Conservation (phyloP, 2,113 vertebrate species). For the Cheirogaleus medius region DNA sequence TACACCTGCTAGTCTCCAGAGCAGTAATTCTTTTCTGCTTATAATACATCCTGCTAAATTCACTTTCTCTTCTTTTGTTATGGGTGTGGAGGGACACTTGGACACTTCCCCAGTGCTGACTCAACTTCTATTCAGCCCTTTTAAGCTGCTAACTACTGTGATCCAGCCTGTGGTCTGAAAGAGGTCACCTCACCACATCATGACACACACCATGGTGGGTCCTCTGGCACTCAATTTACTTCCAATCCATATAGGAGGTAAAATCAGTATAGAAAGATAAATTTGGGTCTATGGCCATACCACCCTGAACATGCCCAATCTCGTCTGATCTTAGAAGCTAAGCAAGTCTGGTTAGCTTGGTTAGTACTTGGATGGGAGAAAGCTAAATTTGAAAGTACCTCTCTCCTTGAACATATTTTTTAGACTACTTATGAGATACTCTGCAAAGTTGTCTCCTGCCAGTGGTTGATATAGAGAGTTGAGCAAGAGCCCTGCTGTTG, state of each 20-base stretch:
- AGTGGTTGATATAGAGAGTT: not conserved
- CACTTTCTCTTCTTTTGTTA: not conserved
- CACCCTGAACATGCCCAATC: too few relatives aligned
- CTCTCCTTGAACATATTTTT: not conserved
- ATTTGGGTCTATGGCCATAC: not conserved
- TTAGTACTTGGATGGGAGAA: not conserved
- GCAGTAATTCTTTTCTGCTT: not conserved
- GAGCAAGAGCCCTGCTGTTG: not conserved
- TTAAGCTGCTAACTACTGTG: fast-evolving
- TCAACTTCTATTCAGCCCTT: not conserved
- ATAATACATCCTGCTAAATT: not conserved
- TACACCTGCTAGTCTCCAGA: not conserved
- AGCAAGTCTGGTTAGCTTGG: too few relatives aligned
- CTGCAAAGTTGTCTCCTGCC: not conserved
- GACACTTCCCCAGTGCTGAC: not conserved
- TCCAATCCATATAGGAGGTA: not conserved
- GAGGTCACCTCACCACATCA: not conserved
- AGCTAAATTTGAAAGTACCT: not conserved
- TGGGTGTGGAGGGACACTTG: not conserved
- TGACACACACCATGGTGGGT: not conserved
- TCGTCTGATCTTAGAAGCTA: too few relatives aligned
- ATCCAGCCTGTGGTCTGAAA: not conserved
- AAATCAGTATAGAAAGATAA: not conserved
- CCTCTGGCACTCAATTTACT: not conserved
- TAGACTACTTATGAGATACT: not conserved